Conservation (phyloP, 1,140 invertebrate species). For the Drosophila lacteicornis region DNA sequence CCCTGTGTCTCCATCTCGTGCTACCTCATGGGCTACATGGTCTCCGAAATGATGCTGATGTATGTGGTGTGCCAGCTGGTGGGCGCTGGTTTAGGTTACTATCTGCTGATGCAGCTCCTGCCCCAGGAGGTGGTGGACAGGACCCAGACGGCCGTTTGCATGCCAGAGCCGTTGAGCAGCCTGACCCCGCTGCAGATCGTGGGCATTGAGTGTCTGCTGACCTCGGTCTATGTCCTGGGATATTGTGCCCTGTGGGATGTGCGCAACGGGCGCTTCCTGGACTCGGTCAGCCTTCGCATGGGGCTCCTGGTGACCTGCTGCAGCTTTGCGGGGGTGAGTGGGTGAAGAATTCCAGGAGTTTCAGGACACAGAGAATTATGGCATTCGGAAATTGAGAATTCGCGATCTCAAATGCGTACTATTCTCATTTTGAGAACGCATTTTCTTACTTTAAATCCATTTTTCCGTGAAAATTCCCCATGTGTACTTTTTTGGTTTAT, state of each 20-base stretch:
- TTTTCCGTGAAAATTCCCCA: no score
- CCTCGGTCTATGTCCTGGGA: constrained; percentile 36
- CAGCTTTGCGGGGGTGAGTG: constrained; percentile 40
- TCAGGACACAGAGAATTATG: no score
- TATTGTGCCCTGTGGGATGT: constrained; percentile 66
- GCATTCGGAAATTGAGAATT: no score
- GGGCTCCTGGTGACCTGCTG: constrained; percentile 50
- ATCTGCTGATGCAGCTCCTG: constrained; percentile 35
- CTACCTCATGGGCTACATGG: constrained; percentile 48
- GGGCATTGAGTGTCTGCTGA: constrained; percentile 43
- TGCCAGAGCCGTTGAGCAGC: constrained; percentile 35
- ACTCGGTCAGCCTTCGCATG: constrained; percentile 58
- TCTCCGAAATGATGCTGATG: constrained; percentile 24
- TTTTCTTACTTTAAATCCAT: no score
- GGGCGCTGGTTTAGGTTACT: constrained; percentile 36
- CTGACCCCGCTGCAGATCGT: constrained; percentile 24
- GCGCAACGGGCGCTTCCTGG: constrained; percentile 51
- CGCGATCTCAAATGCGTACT: no score
- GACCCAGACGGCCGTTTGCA: constrained; percentile 29
- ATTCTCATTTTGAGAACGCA: no score
- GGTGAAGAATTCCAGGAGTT: no score
- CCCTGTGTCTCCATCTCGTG: constrained; percentile 57
- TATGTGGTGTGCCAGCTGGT: constrained; percentile 49
- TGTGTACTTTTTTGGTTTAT: no score
- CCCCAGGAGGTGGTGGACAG: constrained; percentile 31